Conservation (phyloP, 2,113 vertebrate species). For the Neodontobutis hainanensis region DNA sequence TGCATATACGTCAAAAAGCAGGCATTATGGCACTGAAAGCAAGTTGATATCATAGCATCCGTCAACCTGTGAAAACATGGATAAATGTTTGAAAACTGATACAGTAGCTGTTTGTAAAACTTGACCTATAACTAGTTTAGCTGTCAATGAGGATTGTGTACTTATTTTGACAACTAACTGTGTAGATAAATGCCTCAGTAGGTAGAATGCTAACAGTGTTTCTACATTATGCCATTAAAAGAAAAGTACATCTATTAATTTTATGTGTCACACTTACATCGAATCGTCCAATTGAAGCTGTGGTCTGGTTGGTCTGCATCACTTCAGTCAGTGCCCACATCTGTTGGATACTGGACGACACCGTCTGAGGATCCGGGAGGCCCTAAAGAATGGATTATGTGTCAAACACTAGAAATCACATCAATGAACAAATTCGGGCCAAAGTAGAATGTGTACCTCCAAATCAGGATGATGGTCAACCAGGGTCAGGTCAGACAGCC, state of each 20-base stretch:
- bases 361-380: conserved; percentile 86
- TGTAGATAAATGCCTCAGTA: no score
- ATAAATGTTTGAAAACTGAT: background rate
- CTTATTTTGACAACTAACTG: no score
- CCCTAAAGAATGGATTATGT: conserved; percentile 69
- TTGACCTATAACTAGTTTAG: background rate
- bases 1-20: accelerated
- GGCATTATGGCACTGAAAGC: conserved; percentile 85
- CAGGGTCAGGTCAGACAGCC: conserved; percentile 87
- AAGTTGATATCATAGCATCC: conserved; percentile 93
- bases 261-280: conserved; percentile 84
- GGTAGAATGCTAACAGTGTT: no score
- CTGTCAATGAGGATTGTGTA: no score
- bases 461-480: conserved; percentile 79
- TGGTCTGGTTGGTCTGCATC: conserved; percentile 88
- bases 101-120: background rate
- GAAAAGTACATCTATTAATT: background rate
- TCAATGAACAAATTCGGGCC: background rate
- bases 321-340: conserved; percentile 98
- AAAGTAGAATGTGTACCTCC: conserved; percentile 68
- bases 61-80: conserved; percentile 84
- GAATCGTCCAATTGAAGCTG: conserved; percentile 89
- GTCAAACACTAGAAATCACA: background rate
- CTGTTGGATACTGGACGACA: conserved; percentile 93
- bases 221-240: no score